phyloP scores from a whole-genome alignment of 1,140 invertebrate genomes.

The Drosophila funebris region DNA sequence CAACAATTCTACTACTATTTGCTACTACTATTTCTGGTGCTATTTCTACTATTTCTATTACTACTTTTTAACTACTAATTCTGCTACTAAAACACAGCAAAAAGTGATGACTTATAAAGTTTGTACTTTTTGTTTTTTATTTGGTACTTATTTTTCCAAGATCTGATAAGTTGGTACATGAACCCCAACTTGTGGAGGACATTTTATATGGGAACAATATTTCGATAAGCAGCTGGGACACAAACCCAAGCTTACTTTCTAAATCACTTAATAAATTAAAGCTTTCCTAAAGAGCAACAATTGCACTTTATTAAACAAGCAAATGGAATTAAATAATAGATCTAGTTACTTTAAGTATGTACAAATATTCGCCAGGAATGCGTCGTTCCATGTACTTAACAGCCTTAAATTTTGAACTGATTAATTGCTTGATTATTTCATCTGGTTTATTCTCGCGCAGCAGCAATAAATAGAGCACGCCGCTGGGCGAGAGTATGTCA shows the following conservation, averaged over 20 bases:
- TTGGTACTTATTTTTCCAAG: too few species aligned
- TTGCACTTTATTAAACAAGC: slow-evolving; percentile 32
- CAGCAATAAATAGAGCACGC: slow-evolving; percentile 93
- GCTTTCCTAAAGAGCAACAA: background rate
- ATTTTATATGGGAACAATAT: too few species aligned
- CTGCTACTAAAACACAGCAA: too few species aligned
- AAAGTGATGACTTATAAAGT: too few species aligned
- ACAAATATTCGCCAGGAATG: slow-evolving; percentile 85
- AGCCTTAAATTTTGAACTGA: slow-evolving; percentile 86
- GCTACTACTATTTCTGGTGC: too few species aligned
- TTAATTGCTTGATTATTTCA: slow-evolving; percentile 88
- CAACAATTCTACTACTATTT: too few species aligned
- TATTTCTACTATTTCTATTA: too few species aligned
- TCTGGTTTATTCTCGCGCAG: slow-evolving; percentile 93
- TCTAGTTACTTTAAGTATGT: slow-evolving; percentile 84
- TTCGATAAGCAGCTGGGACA: background rate
- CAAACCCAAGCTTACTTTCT: background rate
- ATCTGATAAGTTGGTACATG: background rate
- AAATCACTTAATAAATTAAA: background rate
- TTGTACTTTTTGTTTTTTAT: too few species aligned
- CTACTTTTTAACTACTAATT: too few species aligned
- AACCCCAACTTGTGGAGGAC: too few species aligned
- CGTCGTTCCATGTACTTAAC: slow-evolving; percentile 88
- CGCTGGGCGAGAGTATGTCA: slow-evolving; percentile 88
- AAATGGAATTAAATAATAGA: slow-evolving; percentile 23